phyloP scores from a whole-genome alignment of 2,797 vertebrate species.

The Poecile montanus region DNA sequence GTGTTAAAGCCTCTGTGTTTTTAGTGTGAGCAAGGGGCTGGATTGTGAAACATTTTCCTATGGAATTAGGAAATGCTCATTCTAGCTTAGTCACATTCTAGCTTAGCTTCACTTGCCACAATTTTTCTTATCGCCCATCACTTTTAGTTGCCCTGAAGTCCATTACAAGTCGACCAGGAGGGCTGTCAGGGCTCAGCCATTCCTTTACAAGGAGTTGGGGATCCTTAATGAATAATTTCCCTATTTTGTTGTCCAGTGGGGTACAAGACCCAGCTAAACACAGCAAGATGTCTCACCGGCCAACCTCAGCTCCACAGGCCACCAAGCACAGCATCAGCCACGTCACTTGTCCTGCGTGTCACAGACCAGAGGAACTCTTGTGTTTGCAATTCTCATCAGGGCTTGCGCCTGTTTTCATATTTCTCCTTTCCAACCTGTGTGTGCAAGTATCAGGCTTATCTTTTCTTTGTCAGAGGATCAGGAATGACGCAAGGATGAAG shows the following conservation, averaged over 20 bases:
- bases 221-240: background rate
- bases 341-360: rapidly evolving
- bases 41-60: background rate
- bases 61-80: background rate
- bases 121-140: background rate
- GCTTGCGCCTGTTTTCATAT: background rate
- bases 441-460: background rate
- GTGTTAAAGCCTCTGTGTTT: background rate
- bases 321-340: background rate
- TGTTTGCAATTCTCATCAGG: background rate
- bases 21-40: background rate
- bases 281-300: background rate
- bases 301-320: background rate
- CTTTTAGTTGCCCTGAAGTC: background rate
- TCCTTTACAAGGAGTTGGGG: background rate
- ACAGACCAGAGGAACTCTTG: background rate
- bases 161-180: background rate
- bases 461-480: background rate
- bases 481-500: background rate
- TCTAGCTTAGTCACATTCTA: background rate
- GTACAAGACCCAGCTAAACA: background rate
- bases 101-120: background rate
- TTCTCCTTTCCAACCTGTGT: background rate
- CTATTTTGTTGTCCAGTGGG: background rate
- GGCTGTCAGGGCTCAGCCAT: background rate